phyloP scores from a whole-genome alignment of 1,140 invertebrate genomes.

The Saxidomus purpurata region DNA sequence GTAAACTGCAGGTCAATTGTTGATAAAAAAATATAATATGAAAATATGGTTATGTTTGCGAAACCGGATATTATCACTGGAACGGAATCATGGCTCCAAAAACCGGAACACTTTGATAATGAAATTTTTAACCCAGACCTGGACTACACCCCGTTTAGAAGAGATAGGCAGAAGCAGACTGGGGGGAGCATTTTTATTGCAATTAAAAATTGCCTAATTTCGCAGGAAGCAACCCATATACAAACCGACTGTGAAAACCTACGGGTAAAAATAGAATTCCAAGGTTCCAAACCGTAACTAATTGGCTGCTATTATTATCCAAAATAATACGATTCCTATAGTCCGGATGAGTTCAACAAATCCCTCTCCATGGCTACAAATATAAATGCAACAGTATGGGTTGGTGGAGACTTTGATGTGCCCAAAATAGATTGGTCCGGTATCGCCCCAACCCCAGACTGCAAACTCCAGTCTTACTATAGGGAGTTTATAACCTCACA shows the following conservation, averaged over 20 bases:
- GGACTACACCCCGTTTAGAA: conserved; percentile 1
- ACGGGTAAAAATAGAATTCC: conserved; percentile 12
- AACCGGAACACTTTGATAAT: conserved; percentile 12
- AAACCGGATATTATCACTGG: not conserved
- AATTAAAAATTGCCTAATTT: not conserved
- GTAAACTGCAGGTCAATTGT: no score
- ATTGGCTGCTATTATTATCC: conserved; percentile 34
- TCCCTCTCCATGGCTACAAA: no score
- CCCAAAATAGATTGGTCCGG: conserved; percentile 23
- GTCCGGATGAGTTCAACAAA: conserved; percentile 4
- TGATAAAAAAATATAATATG: no score
- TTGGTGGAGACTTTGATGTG: no score
- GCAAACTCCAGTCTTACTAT: no score
- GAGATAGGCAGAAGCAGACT: not conserved
- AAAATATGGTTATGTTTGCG: not conserved
- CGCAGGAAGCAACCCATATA: not conserved
- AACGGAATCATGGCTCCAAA: not conserved
- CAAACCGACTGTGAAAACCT: not conserved
- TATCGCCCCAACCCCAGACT: no score
- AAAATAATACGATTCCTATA: not conserved
- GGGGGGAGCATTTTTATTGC: not conserved
- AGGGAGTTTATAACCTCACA: not conserved
- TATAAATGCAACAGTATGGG: no score
- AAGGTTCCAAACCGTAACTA: conserved; percentile 7
- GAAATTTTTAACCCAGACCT: conserved; percentile 14